Base-by-base conservation (phyloP, 2,888 invertebrate species). In the Drosophila mettleri region DNA sequence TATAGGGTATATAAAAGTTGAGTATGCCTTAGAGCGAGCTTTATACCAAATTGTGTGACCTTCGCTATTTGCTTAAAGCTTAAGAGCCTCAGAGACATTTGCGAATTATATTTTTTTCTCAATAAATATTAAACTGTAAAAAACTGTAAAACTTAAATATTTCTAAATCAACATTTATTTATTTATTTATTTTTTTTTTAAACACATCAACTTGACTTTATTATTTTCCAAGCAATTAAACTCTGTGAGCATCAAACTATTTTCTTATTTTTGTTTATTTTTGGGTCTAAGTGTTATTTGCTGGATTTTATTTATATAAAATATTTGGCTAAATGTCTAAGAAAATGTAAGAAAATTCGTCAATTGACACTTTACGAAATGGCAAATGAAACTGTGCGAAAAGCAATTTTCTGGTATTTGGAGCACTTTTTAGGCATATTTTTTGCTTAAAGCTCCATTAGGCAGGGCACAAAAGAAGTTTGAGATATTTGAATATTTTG, bases 401-500 rank as follows among this genome's bases (percentile, higher is more conserved):
- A 36, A 51, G 64, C 33, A 63, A 64, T 64, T 64, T 49, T 49
- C 9, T 18, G 27, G 45, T 12, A 29, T 46, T 46, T 31, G 24
- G 63, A 66, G 41, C 52, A 29, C 20, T 45, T 72, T 68, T 43
- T 55, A 52, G 54, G 31, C 58, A 45, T 0, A 34, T 22, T 73
- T 36, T 43, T 8, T 45, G 10, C 6, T 45, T 9, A 36, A 31
- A n/a, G 49, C 16, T 69, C 49, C 53, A 45, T 69, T 74, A 53
- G 60, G 45, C 39, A 74, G 8, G 8, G 18, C 43, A 51, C 18
- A 18, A 48, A 39, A 12, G 24, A 9, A 31, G 27, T 24, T 9
- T 3, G 7, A 14, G n/a, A 52, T 2, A 14, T 20, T 52, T 27
- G 36, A 38, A 24, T 4, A 24, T 36, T 16, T 36, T 18, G 5